Evolutionary conservation across 1,140 invertebrate genomes (phyloP).

Genomic region (Diorhabda elongata): DNA sequence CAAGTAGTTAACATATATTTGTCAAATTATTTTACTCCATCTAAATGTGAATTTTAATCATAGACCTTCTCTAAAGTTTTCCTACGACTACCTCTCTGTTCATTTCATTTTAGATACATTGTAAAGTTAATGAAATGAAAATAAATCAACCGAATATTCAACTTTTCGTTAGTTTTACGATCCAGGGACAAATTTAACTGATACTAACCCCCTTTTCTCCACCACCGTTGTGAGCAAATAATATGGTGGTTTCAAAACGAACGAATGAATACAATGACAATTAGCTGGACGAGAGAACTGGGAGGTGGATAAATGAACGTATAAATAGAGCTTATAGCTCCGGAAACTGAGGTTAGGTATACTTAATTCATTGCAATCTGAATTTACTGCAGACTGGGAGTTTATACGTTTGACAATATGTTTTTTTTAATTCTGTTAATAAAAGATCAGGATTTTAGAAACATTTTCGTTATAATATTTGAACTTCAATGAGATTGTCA

Average conservation of each 20-base stretch:
- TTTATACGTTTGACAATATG: no score
- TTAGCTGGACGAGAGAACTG: background rate
- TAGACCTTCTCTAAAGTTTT: no score
- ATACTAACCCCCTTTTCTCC: background rate
- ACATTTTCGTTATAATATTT: no score
- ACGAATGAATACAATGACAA: constrained; percentile 2
- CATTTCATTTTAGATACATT: background rate
- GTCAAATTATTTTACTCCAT: no score
- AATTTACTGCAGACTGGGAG: no score
- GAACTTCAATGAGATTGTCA: no score
- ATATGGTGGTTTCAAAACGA: background rate
- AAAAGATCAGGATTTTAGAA: no score
- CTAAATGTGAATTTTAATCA: no score
- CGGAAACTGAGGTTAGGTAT: background rate
- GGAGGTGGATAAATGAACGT: background rate
- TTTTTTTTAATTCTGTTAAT: no score
- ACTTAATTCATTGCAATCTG: background rate
- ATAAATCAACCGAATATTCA: background rate
- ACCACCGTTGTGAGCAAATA: background rate
- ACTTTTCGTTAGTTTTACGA: background rate
- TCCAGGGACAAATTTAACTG: background rate
- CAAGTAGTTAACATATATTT: no score
- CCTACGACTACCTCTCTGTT: no score
- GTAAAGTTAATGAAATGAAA: constrained; percentile 3
- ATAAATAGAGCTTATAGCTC: constrained; percentile 2